Percentiles rank a stretch among this genome's conserved stretches.
These are phyloP conservation scores for Orthochromis indermauri DNA, from an alignment of 2,113 vertebrate genomes.

Conservation along the genomic window DNA sequence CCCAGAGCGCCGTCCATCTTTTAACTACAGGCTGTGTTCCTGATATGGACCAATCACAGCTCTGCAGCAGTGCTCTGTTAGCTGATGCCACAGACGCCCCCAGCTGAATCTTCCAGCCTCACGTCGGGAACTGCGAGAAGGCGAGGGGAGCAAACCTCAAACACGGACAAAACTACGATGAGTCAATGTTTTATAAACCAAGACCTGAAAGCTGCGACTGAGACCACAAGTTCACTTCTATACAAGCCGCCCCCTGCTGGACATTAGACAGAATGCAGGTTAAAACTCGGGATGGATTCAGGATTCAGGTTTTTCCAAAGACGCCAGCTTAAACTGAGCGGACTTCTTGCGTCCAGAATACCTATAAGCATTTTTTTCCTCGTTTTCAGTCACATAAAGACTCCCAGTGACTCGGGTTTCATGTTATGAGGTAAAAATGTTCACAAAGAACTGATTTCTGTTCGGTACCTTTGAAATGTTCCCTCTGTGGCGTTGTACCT, in stretches of 20 bases:
- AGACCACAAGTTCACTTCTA: not conserved
- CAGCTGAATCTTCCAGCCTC: not conserved
- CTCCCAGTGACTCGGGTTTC: not conserved
- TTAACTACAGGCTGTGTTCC: not conserved
- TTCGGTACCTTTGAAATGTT: not conserved
- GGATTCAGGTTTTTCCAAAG: not conserved
- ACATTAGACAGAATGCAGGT: not conserved
- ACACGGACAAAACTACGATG: not conserved
- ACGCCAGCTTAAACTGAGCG: not conserved
- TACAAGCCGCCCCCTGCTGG: not conserved
- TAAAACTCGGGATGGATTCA: rapidly evolving
- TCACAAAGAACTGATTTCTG: not conserved
- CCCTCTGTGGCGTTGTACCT: not conserved
- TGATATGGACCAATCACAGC: not conserved
- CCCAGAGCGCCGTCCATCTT: not conserved
- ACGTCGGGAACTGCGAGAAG: not conserved
- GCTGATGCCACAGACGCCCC: not conserved
- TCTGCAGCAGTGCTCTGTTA: not conserved
- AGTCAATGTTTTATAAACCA: rapidly evolving
- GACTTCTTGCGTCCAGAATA: not conserved
- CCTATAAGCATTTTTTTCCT: not conserved
- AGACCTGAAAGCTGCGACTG: not conserved
- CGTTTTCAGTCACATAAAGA: rapidly evolving
- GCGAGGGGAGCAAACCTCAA: not conserved
- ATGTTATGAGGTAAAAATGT: not conserved